Evolutionary conservation across 1,140 invertebrate species (phyloP).

Genomic region (Bombus difficillimus): DNA sequence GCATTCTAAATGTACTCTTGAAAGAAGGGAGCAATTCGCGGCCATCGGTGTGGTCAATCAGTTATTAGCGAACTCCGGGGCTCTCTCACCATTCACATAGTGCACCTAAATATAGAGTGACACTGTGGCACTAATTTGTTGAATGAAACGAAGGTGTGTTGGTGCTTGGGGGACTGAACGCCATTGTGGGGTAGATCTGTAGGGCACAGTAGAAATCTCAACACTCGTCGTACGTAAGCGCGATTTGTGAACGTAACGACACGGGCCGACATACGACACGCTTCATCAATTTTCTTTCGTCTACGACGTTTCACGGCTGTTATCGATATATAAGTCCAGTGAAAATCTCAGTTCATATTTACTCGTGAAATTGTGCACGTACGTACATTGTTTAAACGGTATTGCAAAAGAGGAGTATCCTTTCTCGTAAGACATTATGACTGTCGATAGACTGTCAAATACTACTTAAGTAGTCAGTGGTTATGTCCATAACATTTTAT

Average conservation of each 20-base stretch:
- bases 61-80: constrained; percentile 44
- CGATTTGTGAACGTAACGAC: constrained; percentile 40
- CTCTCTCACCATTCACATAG: constrained; percentile 51
- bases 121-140: constrained; percentile 81
- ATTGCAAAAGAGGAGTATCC: not conserved
- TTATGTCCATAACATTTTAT: too few relatives aligned
- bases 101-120: constrained; percentile 79
- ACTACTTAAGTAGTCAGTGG: constrained; percentile 1
- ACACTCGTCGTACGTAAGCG: constrained; percentile 47
- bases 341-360: constrained; percentile 7
- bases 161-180: constrained; percentile 75
- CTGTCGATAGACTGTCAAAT: constrained; percentile 8
- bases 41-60: constrained; percentile 48
- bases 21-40: constrained; percentile 49
- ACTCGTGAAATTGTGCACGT: constrained; percentile 33
- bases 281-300: not conserved
- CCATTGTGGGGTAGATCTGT: constrained; percentile 70
- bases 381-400: constrained; percentile 32
- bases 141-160: constrained; percentile 80
- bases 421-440: not conserved
- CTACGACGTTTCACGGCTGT: not conserved
- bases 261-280: constrained; percentile 10
- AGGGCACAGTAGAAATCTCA: constrained; percentile 71
- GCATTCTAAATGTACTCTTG: constrained; percentile 25
- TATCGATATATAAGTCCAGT: constrained; percentile 30